phyloP scores from a whole-genome alignment of 2,888 invertebrate species.

The Sturmia bella region DNA sequence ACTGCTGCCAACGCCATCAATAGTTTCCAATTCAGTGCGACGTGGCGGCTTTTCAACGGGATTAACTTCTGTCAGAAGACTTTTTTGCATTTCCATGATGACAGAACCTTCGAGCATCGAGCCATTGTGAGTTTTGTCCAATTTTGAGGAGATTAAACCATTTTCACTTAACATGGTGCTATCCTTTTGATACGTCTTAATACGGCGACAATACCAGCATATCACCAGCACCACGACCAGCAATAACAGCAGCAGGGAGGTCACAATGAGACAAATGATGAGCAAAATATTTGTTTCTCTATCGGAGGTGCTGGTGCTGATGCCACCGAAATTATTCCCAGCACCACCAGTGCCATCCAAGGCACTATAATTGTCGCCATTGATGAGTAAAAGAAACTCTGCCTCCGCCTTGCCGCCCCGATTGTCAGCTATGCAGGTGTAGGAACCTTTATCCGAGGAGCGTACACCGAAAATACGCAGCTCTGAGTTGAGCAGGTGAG shows the following conservation, averaged over 20 bases:
- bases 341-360: constrained; percentile 77
- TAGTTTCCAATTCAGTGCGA: constrained; percentile 88
- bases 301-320: constrained; percentile 81
- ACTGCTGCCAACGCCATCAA: constrained; percentile 83
- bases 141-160: constrained; percentile 79
- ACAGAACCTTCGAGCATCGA: constrained; percentile 89
- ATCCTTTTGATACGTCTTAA: constrained; percentile 83
- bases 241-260: constrained; percentile 83
- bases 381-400: constrained; percentile 86
- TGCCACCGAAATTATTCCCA: constrained; percentile 75
- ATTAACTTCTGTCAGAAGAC: constrained; percentile 91
- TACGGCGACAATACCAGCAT: constrained; percentile 83
- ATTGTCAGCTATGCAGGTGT: constrained; percentile 91
- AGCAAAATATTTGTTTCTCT: constrained; percentile 81
- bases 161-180: constrained; percentile 81
- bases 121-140: constrained; percentile 85
- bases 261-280: constrained; percentile 83
- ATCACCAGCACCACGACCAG: constrained; percentile 83
- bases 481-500: constrained; percentile 81
- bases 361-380: constrained; percentile 78
- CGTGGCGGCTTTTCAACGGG: constrained; percentile 92
- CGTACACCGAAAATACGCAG: constrained; percentile 86
- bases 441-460: constrained; percentile 87
- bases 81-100: constrained; percentile 92
- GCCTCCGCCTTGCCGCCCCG: constrained; percentile 90